phyloP scores from a whole-genome alignment of 2,888 invertebrate species.

The Pristionchus mayeri region DNA sequence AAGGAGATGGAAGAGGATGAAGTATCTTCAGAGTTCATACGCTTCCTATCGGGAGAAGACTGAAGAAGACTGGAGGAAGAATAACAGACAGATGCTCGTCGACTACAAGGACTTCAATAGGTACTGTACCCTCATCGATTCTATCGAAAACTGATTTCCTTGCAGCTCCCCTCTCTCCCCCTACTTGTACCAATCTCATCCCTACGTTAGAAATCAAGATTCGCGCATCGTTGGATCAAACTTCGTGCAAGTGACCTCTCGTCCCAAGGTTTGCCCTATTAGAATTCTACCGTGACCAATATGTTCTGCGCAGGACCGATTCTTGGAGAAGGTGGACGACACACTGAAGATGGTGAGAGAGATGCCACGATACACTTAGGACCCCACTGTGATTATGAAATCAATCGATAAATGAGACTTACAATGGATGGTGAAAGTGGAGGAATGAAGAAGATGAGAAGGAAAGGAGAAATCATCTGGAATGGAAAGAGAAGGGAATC shows the following conservation, averaged over 20 bases:
- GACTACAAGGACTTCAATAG: conserved; percentile 74
- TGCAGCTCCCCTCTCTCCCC: conserved; percentile 73
- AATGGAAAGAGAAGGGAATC: conserved; percentile 12
- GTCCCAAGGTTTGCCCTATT: conserved; percentile 55
- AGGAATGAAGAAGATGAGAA: not conserved
- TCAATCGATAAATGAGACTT: conserved; percentile 21
- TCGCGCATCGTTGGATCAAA: conserved; percentile 75
- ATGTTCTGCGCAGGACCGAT: conserved; percentile 54
- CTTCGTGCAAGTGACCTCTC: conserved; percentile 72
- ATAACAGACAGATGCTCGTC: conserved; percentile 70
- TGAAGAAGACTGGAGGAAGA: conserved; percentile 69
- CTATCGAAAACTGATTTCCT: not conserved
- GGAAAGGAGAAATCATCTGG: not conserved
- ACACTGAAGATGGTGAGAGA: conserved; percentile 74
- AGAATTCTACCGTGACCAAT: conserved; percentile 7
- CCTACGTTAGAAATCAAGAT: conserved; percentile 71
- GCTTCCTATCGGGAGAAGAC: conserved; percentile 60
- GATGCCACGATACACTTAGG: conserved; percentile 67
- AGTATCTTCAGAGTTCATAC: conserved; percentile 50
- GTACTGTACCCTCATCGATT: conserved; percentile 49
- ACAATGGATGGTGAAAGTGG: conserved; percentile 6
- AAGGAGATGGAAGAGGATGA: not conserved
- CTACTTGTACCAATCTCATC: conserved; percentile 71
- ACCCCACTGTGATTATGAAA: not conserved
- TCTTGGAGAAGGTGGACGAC: conserved; percentile 74